phyloP scores from a whole-genome alignment of 2,113 vertebrate species.

The Entomyzon cyanotis region DNA sequence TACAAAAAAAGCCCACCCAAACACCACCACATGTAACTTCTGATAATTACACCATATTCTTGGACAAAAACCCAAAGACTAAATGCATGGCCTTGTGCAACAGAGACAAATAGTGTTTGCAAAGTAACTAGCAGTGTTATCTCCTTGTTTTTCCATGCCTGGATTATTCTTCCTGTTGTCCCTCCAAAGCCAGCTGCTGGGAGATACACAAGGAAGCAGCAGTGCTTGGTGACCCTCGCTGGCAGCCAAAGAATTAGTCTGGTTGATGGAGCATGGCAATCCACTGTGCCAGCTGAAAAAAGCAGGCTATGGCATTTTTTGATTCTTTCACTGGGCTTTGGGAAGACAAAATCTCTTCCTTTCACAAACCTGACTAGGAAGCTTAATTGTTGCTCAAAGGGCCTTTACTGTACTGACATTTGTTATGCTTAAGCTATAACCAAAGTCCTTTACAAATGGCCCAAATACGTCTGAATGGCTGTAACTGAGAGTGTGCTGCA shows the following conservation, averaged over 20 bases:
- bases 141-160: neutral
- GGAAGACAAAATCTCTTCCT: neutral
- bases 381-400: neutral
- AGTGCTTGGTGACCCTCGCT: conserved; percentile 56
- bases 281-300: neutral
- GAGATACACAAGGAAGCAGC: conserved; percentile 24
- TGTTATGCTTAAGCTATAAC: neutral
- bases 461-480: neutral
- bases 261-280: conserved; percentile 15
- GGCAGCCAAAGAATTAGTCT: conserved; percentile 31
- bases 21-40: neutral
- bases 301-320: neutral
- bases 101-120: neutral
- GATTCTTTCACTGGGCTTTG: neutral
- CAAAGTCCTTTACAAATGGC: neutral
- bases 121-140: neutral
- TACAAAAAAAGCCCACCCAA: neutral
- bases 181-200: neutral
- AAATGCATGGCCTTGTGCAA: neutral
- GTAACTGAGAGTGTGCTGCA: neutral
- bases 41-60: neutral
- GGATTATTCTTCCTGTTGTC: neutral
- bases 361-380: neutral
- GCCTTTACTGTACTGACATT: neutral
- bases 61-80: neutral